These are phyloP conservation scores for Charanyca ferruginea DNA, from an alignment of 2,888 invertebrate genomes.

Conservation along the genomic window DNA sequence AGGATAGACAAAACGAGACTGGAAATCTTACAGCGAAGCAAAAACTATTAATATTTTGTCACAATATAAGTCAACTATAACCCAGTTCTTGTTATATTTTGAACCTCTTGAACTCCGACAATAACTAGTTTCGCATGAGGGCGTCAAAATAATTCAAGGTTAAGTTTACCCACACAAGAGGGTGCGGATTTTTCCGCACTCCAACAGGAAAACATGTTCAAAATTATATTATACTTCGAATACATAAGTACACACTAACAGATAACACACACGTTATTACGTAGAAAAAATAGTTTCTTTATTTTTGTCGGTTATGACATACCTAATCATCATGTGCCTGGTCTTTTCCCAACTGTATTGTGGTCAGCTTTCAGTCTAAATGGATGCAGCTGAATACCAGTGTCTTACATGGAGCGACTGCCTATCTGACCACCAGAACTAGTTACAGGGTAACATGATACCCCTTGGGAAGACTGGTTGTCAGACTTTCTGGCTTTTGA, in stretches of 20 bases:
- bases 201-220: constrained; percentile 39
- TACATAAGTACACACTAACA: constrained; percentile 13
- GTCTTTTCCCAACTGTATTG: too few species aligned
- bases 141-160: constrained; percentile 46
- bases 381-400: too few species aligned
- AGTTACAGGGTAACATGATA: too few species aligned
- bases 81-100: constrained; percentile 16
- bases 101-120: neutral
- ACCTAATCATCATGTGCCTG: too few species aligned
- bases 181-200: constrained; percentile 29
- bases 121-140: constrained; percentile 18
- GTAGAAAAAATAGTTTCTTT: neutral
- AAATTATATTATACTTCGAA: constrained; percentile 20
- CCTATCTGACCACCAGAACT: too few species aligned
- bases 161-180: constrained; percentile 30
- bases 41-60: neutral
- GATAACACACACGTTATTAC: constrained; percentile 1
- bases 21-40: too few species aligned
- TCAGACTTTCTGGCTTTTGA: too few species aligned
- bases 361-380: too few species aligned
- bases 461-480: too few species aligned
- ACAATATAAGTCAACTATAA: neutral
- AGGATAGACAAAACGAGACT: too few species aligned
- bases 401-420: too few species aligned
- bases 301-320: neutral